Percentiles rank a stretch among this genome's conserved stretches.
Evolutionary conservation across 2,888 invertebrate genomes (phyloP).

Genomic region (Patella ulyssiponensis): DNA sequence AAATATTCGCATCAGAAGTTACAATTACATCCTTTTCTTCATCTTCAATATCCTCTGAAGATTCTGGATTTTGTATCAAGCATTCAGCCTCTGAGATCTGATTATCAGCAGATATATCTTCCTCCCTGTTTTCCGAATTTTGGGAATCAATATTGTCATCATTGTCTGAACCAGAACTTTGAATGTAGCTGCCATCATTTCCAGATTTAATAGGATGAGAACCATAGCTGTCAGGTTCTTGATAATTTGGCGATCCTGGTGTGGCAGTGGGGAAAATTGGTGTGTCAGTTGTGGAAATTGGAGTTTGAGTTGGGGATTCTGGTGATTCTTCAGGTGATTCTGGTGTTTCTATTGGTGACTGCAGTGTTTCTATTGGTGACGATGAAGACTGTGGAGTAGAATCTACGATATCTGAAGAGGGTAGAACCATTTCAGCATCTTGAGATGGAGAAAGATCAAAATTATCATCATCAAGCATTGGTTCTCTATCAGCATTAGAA

Average conservation of each 20-base stretch:
- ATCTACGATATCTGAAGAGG: not conserved
- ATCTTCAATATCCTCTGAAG: slow-evolving; percentile 8
- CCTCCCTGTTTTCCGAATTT: not conserved
- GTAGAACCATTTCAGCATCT: too few species aligned
- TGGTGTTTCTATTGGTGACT: not conserved
- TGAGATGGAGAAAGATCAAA: not conserved
- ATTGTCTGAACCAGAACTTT: not conserved
- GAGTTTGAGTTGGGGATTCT: not conserved
- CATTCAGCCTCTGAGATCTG: too few species aligned
- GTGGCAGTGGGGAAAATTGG: not conserved
- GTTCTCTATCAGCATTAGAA: not conserved
- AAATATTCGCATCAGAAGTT: not conserved
- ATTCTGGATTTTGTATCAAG: not conserved
- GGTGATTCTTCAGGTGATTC: not conserved
- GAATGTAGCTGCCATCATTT: not conserved
- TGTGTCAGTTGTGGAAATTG: not conserved
- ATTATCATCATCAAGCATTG: not conserved
- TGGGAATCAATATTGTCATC: not conserved
- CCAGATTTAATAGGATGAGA: not conserved
- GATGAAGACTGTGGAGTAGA: not conserved
- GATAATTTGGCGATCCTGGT: not conserved
- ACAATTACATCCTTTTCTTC: slow-evolving; percentile 4
- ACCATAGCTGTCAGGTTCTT: not conserved
- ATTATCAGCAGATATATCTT: too few species aligned
- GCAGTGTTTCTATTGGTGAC: not conserved